phyloP scores from a whole-genome alignment of 2,888 invertebrate genomes.

The Oscheius sp. region DNA sequence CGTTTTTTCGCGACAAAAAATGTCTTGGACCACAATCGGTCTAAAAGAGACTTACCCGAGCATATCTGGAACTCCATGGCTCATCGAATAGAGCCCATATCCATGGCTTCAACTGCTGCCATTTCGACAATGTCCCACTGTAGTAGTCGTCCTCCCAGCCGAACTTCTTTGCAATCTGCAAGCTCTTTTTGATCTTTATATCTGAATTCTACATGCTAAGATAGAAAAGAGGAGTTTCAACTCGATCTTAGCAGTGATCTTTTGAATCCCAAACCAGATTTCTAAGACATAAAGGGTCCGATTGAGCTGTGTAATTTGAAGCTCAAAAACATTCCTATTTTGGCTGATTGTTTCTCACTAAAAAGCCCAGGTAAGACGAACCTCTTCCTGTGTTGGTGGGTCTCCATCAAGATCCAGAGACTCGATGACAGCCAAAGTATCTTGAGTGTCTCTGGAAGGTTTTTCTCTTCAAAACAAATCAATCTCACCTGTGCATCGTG shows the following conservation, averaged over 20 bases:
- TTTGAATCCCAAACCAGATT: background rate
- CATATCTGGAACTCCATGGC: slow-evolving; percentile 95
- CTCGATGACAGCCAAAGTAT: slow-evolving; percentile 95
- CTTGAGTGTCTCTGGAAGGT: slow-evolving; percentile 86
- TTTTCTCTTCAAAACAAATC: background rate
- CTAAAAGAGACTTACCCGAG: slow-evolving; percentile 71
- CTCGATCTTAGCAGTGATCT: background rate
- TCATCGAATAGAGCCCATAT: slow-evolving; percentile 99
- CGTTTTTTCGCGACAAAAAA: background rate
- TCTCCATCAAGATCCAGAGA: slow-evolving; percentile 91
- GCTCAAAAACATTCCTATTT: too few relatives aligned
- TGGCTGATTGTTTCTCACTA: too few relatives aligned
- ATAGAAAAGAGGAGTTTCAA: too few relatives aligned
- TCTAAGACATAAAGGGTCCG: background rate
- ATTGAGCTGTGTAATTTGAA: background rate
- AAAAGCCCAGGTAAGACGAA: slow-evolving; percentile 20
- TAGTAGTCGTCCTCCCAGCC: slow-evolving; percentile 95
- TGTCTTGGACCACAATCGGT: background rate
- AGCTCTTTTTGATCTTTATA: background rate
- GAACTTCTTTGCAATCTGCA: slow-evolving; percentile 76
- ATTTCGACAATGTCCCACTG: slow-evolving; percentile 73
- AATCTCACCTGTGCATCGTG: slow-evolving; percentile 76
- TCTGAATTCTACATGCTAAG: too few relatives aligned
- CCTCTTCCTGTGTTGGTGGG: slow-evolving; percentile 60
- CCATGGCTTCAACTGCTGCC: slow-evolving; percentile 90